Conservation (phyloP, 2,888 invertebrate species). For the Meteorus colon region DNA sequence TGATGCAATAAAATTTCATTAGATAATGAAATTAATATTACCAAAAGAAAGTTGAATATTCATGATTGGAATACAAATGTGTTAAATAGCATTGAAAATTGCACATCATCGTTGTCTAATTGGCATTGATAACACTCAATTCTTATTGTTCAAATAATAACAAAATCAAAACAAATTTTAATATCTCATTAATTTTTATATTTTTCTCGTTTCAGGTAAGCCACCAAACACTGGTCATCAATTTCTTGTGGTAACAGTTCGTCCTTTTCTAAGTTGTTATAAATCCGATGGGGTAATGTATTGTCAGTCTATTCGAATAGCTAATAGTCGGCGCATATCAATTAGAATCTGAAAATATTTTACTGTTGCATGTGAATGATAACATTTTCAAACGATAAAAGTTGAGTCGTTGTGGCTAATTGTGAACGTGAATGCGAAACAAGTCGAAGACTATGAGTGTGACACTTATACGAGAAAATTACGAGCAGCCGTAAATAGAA, state of each 20-base stretch:
- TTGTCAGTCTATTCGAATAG: not conserved
- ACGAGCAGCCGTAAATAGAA: conserved; percentile 25
- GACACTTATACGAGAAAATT: conserved; percentile 23
- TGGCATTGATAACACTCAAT: no score
- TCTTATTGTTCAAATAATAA: not conserved
- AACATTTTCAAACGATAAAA: not conserved
- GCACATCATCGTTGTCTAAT: no score
- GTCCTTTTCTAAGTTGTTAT: conserved; percentile 1
- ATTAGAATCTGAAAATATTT: not conserved
- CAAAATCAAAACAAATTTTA: conserved; percentile 7
- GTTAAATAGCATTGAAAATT: no score
- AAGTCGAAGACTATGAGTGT: conserved; percentile 2
- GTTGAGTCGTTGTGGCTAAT: conserved; percentile 11
- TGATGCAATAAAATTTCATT: no score
- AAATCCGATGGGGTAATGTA: conserved; percentile 13
- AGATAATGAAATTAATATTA: no score
- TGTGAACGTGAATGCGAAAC: conserved; percentile 3
- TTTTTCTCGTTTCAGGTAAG: conserved; percentile 42
- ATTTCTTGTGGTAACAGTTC: not conserved
- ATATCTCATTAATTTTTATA: conserved; percentile 27
- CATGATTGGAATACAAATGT: no score
- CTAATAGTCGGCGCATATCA: no score
- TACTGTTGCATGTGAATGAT: not conserved
- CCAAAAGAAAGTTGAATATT: no score
- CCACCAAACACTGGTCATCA: conserved; percentile 33